A percentile compares a stretch with the other conserved stretches of the same genome.
Conservation (phyloP, 92 coral and sea anemone genomes). For the Phenganax stokvisi region DNA sequence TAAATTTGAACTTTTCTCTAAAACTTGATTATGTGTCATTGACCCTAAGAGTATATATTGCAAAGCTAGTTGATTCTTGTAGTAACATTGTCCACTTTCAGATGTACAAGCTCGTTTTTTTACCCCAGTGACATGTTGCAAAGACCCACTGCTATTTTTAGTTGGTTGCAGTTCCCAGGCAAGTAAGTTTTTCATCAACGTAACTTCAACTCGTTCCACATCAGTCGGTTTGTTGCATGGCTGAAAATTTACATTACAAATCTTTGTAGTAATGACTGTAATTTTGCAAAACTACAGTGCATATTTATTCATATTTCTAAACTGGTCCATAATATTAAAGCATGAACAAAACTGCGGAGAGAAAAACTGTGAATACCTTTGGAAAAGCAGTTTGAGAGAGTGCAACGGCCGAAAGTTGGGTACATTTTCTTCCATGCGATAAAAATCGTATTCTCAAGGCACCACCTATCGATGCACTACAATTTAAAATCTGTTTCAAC, state of each 20-base stretch:
- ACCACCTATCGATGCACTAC: not conserved
- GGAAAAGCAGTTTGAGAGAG: not conserved
- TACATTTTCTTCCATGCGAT: constrained; percentile 10
- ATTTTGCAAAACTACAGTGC: not conserved
- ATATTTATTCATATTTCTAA: not conserved
- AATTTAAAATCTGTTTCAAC: not conserved
- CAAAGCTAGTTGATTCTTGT: constrained; percentile 19
- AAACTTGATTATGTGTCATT: not conserved
- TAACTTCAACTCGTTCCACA: constrained; percentile 5
- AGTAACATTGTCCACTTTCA: not conserved
- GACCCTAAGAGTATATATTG: constrained; percentile 20
- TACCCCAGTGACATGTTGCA: not conserved
- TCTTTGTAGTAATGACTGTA: not conserved
- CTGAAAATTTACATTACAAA: not conserved
- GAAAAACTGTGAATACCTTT: constrained; percentile 10
- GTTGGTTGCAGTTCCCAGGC: not conserved
- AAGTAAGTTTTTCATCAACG: constrained; percentile 14
- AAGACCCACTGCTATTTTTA: not conserved
- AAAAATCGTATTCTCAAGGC: not conserved
- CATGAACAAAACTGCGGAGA: not conserved
- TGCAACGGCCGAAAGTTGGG: constrained; percentile 12
- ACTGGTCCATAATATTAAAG: too few relatives aligned
- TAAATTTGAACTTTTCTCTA: not conserved
- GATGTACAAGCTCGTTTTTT: not conserved
- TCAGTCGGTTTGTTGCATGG: constrained; percentile 10